Evolutionary conservation across 2,888 invertebrate genomes (phyloP), one percentile per base, ranked within the genome.

Genomic region (Protonemura montana): DNA sequence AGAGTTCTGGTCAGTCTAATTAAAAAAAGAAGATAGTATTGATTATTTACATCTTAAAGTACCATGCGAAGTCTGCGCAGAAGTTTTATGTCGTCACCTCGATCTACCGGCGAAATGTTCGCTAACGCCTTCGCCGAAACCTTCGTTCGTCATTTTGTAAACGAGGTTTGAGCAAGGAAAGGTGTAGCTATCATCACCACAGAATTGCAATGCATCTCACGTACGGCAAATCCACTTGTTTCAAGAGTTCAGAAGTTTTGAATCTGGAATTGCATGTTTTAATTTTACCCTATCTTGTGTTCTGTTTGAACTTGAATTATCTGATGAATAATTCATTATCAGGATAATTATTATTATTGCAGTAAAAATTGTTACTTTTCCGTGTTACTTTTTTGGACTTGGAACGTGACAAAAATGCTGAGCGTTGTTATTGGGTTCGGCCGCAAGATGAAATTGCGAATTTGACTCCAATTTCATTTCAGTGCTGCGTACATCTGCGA

Each of bases 261-360:
- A 59, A 76, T 76, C 27, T 59, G 6, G 84, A 76, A 84, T 84
- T 84, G 84, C 84, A 84, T 59, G 84, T 84, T 84, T 76, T 76
- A 84, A 84, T 84, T 84, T 76, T 76, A 42, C 59, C 59, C 84
- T 84, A 76, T 76, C 59, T 16, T 76, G 76, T 76, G 21, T 76
- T 84, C 76, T 84, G 76, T 84, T 26, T 84, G 76, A 84, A 76
- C 76, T 59, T 84, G 59, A 84, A 84, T 76, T 84, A 84, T 76
- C 76, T 27, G 27, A 84, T 84, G 76, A 84, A 84, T 84, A 76
- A 84, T 84, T 84, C 59, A 84, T 84, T 28, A 76, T 42, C 5
- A 59, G 84, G 84, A 84, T 84, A 84, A 83, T 84, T 76, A 84
- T 84, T 76, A 83, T 83, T 83, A 84, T 84, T 84, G 84, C 83